These are phyloP conservation scores for Ischnura elegans DNA, from an alignment of 2,888 invertebrate species.

Conservation along the genomic window DNA sequence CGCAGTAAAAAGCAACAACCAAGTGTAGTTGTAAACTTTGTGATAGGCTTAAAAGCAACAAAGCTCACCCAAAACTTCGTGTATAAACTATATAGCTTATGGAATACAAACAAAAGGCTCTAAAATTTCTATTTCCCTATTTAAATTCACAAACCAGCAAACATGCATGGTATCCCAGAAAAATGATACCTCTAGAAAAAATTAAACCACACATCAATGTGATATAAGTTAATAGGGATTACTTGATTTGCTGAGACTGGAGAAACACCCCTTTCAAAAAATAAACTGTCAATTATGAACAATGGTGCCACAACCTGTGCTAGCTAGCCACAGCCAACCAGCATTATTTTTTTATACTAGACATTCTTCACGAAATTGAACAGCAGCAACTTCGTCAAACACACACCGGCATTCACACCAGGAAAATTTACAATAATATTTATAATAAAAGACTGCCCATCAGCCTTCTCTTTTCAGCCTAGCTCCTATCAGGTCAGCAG, in stretches of 20 bases:
- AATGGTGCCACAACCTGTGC: constrained; percentile 61
- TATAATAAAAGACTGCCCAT: constrained; percentile 26
- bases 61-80: constrained; percentile 57
- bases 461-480: constrained; percentile 58
- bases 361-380: constrained; percentile 47
- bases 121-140: constrained; percentile 17
- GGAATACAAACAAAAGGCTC: constrained; percentile 52
- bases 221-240: constrained; percentile 51
- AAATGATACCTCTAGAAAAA: constrained; percentile 59
- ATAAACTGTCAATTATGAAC: constrained; percentile 65
- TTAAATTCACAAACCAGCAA: constrained; percentile 50
- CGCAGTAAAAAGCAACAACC: constrained; percentile 60
- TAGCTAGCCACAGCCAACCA: constrained; percentile 44
- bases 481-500: constrained; percentile 43
- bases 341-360: constrained; percentile 20
- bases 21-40: constrained; percentile 46
- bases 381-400: constrained; percentile 28
- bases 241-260: constrained; percentile 37
- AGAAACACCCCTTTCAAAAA: constrained; percentile 62
- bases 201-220: constrained; percentile 41
- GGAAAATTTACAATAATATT: constrained; percentile 42
- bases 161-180: constrained; percentile 46
- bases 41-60: constrained; percentile 60
- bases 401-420: constrained; percentile 44
- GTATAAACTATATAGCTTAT: constrained; percentile 63